Evolutionary conservation across 1,140 invertebrate genomes (phyloP), one percentile per base, ranked within the genome.

Genomic region (Ylistrum balloti): DNA sequence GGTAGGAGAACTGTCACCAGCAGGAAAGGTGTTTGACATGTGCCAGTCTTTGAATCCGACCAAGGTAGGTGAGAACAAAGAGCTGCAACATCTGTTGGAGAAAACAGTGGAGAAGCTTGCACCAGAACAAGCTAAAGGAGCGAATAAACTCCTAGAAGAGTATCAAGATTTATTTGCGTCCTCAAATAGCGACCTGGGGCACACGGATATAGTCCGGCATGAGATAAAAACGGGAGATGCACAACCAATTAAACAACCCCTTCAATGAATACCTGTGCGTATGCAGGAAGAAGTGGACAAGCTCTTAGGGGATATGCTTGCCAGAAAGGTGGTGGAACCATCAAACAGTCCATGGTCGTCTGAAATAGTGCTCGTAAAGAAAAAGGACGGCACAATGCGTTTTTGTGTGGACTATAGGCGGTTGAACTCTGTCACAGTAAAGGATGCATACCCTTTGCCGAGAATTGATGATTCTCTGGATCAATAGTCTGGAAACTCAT

Each of bases 321-420:
- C 90, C 28, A 91, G 95, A 38, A 88, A 95, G 86, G 93, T 96
- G 17, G 95, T 96, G 35, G 88, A 92, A 88, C 94, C 94, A 88
- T 94, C 95, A 85, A 89, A 90, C 90, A 95, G 95, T 11, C 95
- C 96, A 74, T 97, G 96, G 96, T 96, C 96, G 7, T 96, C 96
- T 5, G 96, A 96, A 0, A 91, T 97, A 13, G 96, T 97, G 5
- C 94, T 95, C 9, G 96, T 97, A 0, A 33, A 94, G n/a, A 97
- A 97, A 89, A 74, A 48, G 15, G 45, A 48, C 20, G 20, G 45
- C 5, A 38, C 35, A 38, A 38, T 13, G n/a, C n/a, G n/a, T n/a
- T n/a, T n/a, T n/a, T n/a, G n/a, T n/a, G n/a, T n/a, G n/a, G n/a
- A n/a, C n/a, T 38, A 38, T 13, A 5, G 35, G 35, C 35, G 35